Base-by-base conservation (phyloP, 2,113 vertebrate species). In the Epinephelus fuscoguttatus region DNA sequence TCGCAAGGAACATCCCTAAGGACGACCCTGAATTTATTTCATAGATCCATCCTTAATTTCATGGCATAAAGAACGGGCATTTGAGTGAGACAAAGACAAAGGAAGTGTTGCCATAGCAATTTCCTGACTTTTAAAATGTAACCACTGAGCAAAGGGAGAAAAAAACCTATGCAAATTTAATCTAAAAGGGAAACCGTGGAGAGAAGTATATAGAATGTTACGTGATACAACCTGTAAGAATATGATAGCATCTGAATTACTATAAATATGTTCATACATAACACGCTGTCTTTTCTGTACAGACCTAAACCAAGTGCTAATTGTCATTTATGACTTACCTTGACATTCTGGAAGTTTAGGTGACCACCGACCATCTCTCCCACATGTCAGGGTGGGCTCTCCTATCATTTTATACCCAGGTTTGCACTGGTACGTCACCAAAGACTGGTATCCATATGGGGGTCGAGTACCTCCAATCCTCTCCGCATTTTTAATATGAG, bases 261-360 rank as follows among this genome's bases (percentile, higher is more conserved):
- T n/a, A 21, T 27, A 42, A 52, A 56, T 5, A 45, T 55, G 19
- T 52, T 14, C 27, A 27, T 13, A 37, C 10, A 1, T 42, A 9
- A 66, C 47, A 55, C n/a, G 17, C 6, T 57, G 45, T 17, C 42
- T 13, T 8, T 30, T 2, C 11, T 55, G 74, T 4, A 27, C 13
- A 57, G 42, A 56, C 1, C 10, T n/a, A 37, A 23, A 40, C 4
- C 4, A 80, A 55, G 6, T 47, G 23, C 8, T 19, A 49, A 7
- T 18, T 25, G 25, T 21, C 0, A 50, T 25, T 21, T n/a, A 49
- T 11, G 9, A 88, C 91, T 91, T 90, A 94, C 93, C 1, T 86
- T 0, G 1, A 84, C 94, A 95, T 13, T 0, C 0, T 60, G 91
- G 91, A 45, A 68, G 6, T 25, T 0, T 1, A 23, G 94, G 89